Evolutionary conservation across 2,888 invertebrate genomes (phyloP).

Genomic region (Corbicula japonica): DNA sequence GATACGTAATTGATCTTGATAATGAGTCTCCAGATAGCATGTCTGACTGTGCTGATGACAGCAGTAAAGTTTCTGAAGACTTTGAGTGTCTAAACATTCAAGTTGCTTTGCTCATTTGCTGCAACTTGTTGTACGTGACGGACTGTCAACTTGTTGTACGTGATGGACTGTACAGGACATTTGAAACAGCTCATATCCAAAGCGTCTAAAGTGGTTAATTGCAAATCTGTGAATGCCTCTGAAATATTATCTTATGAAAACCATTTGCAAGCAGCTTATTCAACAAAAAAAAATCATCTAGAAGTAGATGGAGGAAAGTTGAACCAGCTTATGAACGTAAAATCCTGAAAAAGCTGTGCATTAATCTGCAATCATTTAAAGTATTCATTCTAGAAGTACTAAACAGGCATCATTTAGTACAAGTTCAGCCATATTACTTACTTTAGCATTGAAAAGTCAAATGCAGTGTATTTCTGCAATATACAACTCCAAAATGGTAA

Average conservation of each 20-base stretch:
- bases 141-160: too few species aligned
- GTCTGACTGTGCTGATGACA: not conserved
- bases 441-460: not conserved
- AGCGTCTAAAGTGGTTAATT: not conserved
- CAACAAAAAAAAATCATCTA: not conserved
- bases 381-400: constrained; percentile 3
- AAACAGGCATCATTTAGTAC: not conserved
- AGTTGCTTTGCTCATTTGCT: not conserved
- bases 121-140: not conserved
- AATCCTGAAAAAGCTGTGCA: constrained; percentile 14
- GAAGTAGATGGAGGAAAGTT: constrained; percentile 10
- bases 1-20: not conserved
- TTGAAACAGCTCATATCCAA: constrained; percentile 2
- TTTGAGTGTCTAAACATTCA: constrained; percentile 1
- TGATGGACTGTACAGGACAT: too few species aligned
- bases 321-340: constrained; percentile 15
- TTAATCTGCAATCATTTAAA: constrained; percentile 26
- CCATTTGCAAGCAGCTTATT: not conserved
- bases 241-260: constrained; percentile 1
- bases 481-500: not conserved
- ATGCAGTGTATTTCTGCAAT: not conserved
- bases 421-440: not conserved
- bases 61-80: not conserved
- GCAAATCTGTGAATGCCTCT: not conserved
- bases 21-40: too few species aligned